Evolutionary conservation across 2,797 vertebrate genomes (phyloP).

Genomic region (Zenarchopterus dispar): DNA sequence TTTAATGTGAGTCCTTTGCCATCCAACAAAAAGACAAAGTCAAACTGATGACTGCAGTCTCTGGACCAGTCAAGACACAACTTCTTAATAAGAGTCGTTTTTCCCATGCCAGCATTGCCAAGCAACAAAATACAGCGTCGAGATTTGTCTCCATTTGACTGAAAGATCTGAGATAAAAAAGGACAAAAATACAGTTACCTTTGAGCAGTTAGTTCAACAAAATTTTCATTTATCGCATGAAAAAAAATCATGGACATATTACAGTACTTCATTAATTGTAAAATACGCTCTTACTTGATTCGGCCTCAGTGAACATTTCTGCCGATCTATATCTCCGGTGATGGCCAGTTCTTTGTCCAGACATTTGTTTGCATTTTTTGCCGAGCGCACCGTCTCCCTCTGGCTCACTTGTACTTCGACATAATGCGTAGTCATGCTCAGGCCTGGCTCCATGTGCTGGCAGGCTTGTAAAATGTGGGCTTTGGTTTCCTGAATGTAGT

Average conservation of each 20-base stretch:
- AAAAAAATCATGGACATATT: not conserved
- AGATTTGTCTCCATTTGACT: slow-evolving; percentile 58
- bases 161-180: slow-evolving; percentile 66
- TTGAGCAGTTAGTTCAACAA: not conserved
- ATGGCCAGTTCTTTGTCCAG: slow-evolving; percentile 85
- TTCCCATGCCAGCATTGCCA: slow-evolving; percentile 89
- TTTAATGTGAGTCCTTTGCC: slow-evolving; percentile 77
- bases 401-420: slow-evolving; percentile 80
- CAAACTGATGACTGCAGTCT: slow-evolving; percentile 85
- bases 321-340: slow-evolving; percentile 79
- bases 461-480: slow-evolving; percentile 70
- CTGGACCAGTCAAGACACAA: slow-evolving; percentile 89
- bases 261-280: too few relatives aligned
- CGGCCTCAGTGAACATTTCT: slow-evolving; percentile 62
- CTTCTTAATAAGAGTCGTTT: slow-evolving; percentile 85
- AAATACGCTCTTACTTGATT: slow-evolving; percentile 66
- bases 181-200: not conserved
- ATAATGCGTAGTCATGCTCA: slow-evolving; percentile 77
- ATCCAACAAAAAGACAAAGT: slow-evolving; percentile 89
- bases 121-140: slow-evolving; percentile 84
- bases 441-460: slow-evolving; percentile 63
- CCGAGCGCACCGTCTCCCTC: slow-evolving; percentile 75
- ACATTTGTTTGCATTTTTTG: slow-evolving; percentile 81
- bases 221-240: not conserved
- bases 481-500: slow-evolving; percentile 75